phyloP scores from a whole-genome alignment of 2,888 invertebrate species.

The Pandemis heparana region DNA sequence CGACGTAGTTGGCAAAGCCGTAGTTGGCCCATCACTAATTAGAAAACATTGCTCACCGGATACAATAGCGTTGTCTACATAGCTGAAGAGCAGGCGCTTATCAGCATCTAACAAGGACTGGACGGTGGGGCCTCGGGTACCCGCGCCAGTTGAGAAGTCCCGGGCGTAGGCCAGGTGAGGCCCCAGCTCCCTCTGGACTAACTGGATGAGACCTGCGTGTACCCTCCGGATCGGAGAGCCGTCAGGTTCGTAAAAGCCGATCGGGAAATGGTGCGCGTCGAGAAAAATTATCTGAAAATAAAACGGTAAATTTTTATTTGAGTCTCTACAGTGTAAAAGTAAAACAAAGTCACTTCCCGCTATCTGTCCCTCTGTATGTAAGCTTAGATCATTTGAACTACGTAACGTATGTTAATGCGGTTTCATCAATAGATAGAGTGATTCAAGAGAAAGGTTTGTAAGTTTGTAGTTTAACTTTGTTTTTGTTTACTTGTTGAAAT shows the following conservation, averaged over 20 bases:
- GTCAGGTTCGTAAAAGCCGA: constrained; percentile 84
- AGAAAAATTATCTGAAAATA: constrained; percentile 87
- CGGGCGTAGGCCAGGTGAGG: constrained; percentile 80
- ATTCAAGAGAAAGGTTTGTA: no score
- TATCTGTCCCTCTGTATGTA: no score
- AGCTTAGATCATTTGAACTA: no score
- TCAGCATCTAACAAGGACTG: constrained; percentile 76
- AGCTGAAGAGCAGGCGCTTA: constrained; percentile 83
- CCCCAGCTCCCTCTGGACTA: constrained; percentile 84
- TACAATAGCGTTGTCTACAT: constrained; percentile 81
- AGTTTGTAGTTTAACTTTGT: no score
- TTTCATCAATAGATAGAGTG: no score
- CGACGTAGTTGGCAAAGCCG: no score
- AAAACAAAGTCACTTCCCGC: no score
- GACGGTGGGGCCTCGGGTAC: constrained; percentile 76
- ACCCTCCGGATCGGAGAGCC: constrained; percentile 77
- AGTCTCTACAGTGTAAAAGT: no score
- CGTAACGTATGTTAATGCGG: no score
- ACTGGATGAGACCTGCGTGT: constrained; percentile 83
- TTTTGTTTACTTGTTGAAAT: no score
- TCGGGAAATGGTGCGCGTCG: constrained; percentile 93
- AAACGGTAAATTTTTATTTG: background rate
- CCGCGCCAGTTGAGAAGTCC: constrained; percentile 70
- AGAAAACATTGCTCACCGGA: constrained; percentile 60
- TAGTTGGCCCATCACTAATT: no score